Base-by-base conservation (phyloP, 2,113 vertebrate genomes). In the Zeus faber region DNA sequence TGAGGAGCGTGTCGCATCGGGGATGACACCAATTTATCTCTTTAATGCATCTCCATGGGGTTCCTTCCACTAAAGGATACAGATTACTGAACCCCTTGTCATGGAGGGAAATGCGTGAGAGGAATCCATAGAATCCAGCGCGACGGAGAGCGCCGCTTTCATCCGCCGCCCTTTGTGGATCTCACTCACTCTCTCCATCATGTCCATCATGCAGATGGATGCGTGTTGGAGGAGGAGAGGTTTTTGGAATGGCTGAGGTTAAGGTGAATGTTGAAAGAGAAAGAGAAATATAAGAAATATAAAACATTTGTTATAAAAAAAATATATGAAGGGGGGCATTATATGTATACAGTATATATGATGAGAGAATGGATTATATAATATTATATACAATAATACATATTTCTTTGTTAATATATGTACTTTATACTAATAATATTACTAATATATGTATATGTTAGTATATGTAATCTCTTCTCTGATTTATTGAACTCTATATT, bases 11-110 rank as follows among this genome's bases (percentile, higher is more conserved):
- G 89, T 91, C 89, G 89, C 84, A 76, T 69, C 67, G 82, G 73
- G 83, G 87, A 89, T 89, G 84, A 89, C 86, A 87, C 85, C 88
- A 87, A 91, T 91, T 91, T 86, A 91, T 91, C 90, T 91, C 88
- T 88, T 85, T 90, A 90, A 91, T 90, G 85, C 85, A 86, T 90
- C 90, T 90, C 88, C 83, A 85, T 82, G 78, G 89, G 89, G 86
- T 88, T 89, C 85, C 85, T 83, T 79, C 87, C 85, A 79, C 87
- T 83, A 87, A 88, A 88, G 81, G 85, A 88, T 89, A 88, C 84
- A 88, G 84, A 90, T 90, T 88, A 90, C 87, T 81, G 83, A 86
- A 84, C 68, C 85, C 70, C 74, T 84, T 76, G 72, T 80, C 80
- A 85, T 82, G 61, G 65, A 83, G 82, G 76, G 81, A 81, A 79